Base-by-base conservation (phyloP, 2,113 vertebrate genomes). In the Gymnorhina tibicen region DNA sequence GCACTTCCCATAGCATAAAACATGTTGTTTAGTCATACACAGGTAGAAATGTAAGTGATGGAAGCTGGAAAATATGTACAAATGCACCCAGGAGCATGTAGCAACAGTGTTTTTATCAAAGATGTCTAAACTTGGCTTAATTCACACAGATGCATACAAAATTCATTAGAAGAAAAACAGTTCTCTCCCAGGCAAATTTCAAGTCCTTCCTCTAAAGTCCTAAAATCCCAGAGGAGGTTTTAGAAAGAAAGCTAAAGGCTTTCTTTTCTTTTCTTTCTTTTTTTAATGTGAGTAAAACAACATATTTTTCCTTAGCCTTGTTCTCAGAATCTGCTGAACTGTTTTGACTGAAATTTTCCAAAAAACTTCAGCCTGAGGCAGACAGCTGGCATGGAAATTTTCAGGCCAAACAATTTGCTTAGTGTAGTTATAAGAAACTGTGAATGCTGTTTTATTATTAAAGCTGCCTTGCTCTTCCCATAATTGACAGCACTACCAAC, bases 361-460 rank as follows among this genome's bases (percentile, higher is more conserved):
- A 93, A 96, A 97, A 94, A 85, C 60, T 86, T 93, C 92, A 95
- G 93, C 95, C 96, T 56, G 82, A 94, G 93, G 96, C 96, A 91
- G 96, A 95, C 93, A 96, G 93, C 96, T 96, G 96, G 93, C 96
- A 95, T 85, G 83, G 92, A 96, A 93, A 85, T 95, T 97, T 96
- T 96, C 91, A 96, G 90, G 90, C 95, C 93, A 95, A 96, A 97
- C 95, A 96, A 95, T 94, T 97, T 95, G 93, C 92, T 97, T 93
- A 88, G 88, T 91, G 72, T 87, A 91, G 92, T 94, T 96, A 92
- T 93, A 88, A 92, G 86, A 72, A 96, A 94, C 68, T 84, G 80
- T 27, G 15, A 91, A 91, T 81, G 83, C 73, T 80, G 49, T 84
- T 93, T 95, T 93, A 94, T 96, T 96, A 96, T 96, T 95, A 91